Evolutionary conservation across 2,113 vertebrate genomes (phyloP).

Genomic region (Dasypus novemcinctus): DNA sequence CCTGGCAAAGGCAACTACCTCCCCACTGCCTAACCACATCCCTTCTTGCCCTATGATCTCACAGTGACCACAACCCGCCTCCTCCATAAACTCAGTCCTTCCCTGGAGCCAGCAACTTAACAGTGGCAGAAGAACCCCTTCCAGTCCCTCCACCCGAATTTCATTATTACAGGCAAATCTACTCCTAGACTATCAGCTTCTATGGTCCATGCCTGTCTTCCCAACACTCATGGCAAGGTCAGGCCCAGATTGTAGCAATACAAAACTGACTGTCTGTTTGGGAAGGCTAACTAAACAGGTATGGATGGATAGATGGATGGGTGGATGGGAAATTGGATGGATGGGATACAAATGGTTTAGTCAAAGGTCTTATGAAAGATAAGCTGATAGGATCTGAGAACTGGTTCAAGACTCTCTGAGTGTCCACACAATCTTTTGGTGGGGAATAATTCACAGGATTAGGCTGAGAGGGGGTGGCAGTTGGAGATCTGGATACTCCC

Average conservation of each 20-base stretch:
- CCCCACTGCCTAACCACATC: conserved; percentile 54
- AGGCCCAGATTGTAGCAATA: background rate
- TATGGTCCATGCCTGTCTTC: background rate
- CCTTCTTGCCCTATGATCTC: conserved; percentile 47
- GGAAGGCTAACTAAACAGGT: background rate
- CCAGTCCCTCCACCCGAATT: background rate
- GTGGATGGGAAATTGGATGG: background rate
- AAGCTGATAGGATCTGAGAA: background rate
- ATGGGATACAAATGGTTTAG: background rate
- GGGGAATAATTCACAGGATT: conserved; percentile 51
- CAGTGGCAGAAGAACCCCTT: background rate
- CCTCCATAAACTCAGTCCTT: conserved; percentile 18
- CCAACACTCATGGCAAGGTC: background rate
- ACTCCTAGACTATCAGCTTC: background rate
- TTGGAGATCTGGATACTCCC: conserved; percentile 26
- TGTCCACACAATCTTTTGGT: background rate
- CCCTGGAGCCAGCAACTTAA: background rate
- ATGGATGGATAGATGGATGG: background rate
- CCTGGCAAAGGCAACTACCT: background rate
- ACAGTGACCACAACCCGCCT: conserved; percentile 9
- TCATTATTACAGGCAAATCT: background rate
- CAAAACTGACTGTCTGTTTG: background rate
- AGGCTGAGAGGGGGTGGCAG: background rate
- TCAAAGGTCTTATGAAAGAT: background rate
- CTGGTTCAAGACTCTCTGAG: conserved; percentile 1